Evolutionary conservation across 2,113 vertebrate species (phyloP), one percentile per base, ranked within the genome.

Genomic region (Dasyornis broadbenti): DNA sequence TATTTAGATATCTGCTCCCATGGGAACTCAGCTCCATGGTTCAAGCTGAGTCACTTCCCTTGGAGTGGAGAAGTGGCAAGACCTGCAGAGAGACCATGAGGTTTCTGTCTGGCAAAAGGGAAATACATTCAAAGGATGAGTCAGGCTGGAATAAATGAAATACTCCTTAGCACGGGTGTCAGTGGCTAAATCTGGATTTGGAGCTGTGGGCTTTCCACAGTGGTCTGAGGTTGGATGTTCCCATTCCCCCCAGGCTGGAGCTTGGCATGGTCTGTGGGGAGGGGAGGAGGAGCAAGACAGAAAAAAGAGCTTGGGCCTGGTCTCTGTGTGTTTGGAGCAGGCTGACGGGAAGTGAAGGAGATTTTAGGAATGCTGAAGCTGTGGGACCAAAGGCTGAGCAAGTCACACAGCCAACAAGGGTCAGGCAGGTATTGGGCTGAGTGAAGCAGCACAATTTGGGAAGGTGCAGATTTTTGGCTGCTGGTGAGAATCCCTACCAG

Each of bases 81-180:
- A 59, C 35, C 45, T 49, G 33, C 72, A 45, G 40, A 6, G 69
- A 26, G 13, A 39, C 59, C 49, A 3, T 30, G 40, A 59, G 26
- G 9, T 72, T 76, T 96, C 49, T 83, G 89, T 84, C 53, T 78
- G 84, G 73, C 49, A 68, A 76, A 84, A 71, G 57, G 57, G 61
- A 84, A 79, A 61, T 49, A 13, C 27, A 49, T 15, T 40, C 59
- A 52, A 31, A 66, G 42, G 49, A 18, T 66, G 37, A 93, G 82
- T 92, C 92, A 77, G 39, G 54, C 57, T 94, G 90, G 90, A 95
- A 84, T 80, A 78, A 91, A 85, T 91, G 54, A 83, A 86, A 61
- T 35, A 31, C 12, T 68, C 45, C n/a, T 63, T 11, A 40, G 13
- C 9, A 20, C 4, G 53, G 47, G 47, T 59, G 24, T 61, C 68